phyloP scores from a whole-genome alignment of 1,140 invertebrate genomes.

The Lepidurus apus region DNA sequence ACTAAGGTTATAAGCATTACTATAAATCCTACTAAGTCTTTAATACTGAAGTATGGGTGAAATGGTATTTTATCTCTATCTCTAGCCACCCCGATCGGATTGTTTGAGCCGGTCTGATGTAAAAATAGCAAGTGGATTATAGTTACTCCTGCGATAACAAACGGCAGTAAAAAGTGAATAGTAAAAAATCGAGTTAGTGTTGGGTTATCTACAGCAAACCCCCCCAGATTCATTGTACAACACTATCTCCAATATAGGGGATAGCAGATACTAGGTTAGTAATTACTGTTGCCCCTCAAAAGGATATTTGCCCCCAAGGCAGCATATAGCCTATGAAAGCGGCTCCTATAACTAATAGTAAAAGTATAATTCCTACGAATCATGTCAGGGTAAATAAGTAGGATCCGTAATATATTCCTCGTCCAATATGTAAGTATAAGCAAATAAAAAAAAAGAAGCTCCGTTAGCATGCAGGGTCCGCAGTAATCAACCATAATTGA shows the following conservation, averaged over 20 bases:
- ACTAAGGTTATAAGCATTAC: conserved; percentile 49
- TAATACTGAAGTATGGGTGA: conserved; percentile 52
- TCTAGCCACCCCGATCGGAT: conserved; percentile 54
- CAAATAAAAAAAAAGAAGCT: conserved; percentile 44
- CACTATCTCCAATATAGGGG: conserved; percentile 53
- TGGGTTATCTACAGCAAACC: conserved; percentile 61
- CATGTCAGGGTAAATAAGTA: conserved; percentile 48
- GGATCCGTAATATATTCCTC: conserved; percentile 42
- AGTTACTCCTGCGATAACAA: conserved; percentile 55
- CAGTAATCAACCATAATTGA: conserved; percentile 49
- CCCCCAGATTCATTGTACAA: conserved; percentile 62
- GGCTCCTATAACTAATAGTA: conserved; percentile 57
- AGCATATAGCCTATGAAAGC: conserved; percentile 64
- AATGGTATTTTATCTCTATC: conserved; percentile 58
- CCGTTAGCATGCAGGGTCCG: conserved; percentile 52
- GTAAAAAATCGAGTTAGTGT: conserved; percentile 64
- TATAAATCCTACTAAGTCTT: conserved; percentile 55
- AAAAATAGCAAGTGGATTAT: conserved; percentile 57
- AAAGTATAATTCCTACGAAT: conserved; percentile 52
- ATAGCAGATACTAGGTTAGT: conserved; percentile 63
- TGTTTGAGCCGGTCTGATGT: conserved; percentile 56
- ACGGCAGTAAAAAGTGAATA: conserved; percentile 64
- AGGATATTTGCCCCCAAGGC: conserved; percentile 66
- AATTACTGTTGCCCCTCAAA: conserved; percentile 66
- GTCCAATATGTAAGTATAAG: conserved; percentile 42